Evolutionary conservation across 2,797 vertebrate species (phyloP).

Genomic region (Poliocrania exsul): DNA sequence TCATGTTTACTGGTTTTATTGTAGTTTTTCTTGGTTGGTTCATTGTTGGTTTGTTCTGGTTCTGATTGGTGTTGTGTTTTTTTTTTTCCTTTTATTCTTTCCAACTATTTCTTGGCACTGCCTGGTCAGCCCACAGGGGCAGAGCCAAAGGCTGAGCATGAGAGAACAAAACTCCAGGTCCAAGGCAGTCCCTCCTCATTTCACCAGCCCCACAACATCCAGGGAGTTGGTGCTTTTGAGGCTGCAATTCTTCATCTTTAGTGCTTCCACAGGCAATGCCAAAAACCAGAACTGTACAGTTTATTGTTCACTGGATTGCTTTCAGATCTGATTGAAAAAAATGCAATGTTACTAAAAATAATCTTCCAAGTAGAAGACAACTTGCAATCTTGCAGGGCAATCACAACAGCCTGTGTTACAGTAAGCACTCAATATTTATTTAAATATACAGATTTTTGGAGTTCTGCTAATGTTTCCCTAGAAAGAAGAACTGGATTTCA

Average conservation of each 20-base stretch:
- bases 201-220: neutral
- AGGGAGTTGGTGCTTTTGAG: neutral
- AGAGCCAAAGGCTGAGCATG: neutral
- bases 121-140: neutral
- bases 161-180: neutral
- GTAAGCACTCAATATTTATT: neutral
- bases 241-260: neutral
- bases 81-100: neutral
- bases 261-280: neutral
- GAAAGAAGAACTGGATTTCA: neutral
- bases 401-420: neutral
- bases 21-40: neutral
- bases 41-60: neutral
- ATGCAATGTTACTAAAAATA: neutral
- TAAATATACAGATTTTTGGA: neutral
- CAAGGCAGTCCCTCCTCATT: neutral
- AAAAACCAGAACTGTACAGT: neutral
- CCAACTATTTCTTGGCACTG: neutral
- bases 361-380: neutral
- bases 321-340: constrained; percentile 9
- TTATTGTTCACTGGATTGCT: neutral
- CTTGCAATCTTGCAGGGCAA: neutral
- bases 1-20: neutral
- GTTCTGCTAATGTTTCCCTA: neutral
- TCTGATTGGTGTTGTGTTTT: neutral